A percentile compares a stretch with the other conserved stretches of the same genome.
These are phyloP conservation scores for Bufo bufo DNA, from an alignment of 2,113 vertebrate species.

Conservation along the genomic window DNA sequence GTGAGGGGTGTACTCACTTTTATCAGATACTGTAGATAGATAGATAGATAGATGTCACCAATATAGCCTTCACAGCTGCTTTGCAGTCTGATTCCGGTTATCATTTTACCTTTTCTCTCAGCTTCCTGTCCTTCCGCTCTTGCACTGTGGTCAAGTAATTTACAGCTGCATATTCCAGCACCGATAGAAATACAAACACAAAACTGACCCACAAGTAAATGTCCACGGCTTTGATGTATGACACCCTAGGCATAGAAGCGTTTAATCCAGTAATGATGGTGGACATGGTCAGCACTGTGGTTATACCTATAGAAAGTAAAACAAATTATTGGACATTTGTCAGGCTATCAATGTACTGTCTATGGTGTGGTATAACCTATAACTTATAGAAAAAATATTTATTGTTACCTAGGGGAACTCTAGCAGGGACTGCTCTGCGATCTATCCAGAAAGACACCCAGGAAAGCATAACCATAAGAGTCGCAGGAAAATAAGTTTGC, in stretches of 20 bases:
- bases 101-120: conserved; percentile 74
- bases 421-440: conserved; percentile 87
- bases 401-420: conserved; percentile 87
- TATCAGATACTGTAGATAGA: too few species aligned
- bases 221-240: conserved; percentile 97
- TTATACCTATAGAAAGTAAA: conserved; percentile 78
- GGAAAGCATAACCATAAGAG: conserved; percentile 92
- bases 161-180: conserved; percentile 91
- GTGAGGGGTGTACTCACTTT: too few species aligned
- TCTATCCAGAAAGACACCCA: conserved; percentile 98
- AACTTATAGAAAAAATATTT: background rate
- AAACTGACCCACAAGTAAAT: conserved; percentile 96
- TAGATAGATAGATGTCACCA: too few species aligned
- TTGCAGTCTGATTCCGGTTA: background rate
- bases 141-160: conserved; percentile 93
- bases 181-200: conserved; percentile 96
- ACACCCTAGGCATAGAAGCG: conserved; percentile 95
- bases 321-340: background rate
- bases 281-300: conserved; percentile 90
- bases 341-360: background rate
- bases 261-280: conserved; percentile 92
- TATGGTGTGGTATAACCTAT: background rate
- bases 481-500: conserved; percentile 92
- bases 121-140: conserved; percentile 83
- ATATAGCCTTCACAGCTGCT: background rate